Base-by-base conservation (phyloP, 2,888 invertebrate species). In the Anodontia alba region DNA sequence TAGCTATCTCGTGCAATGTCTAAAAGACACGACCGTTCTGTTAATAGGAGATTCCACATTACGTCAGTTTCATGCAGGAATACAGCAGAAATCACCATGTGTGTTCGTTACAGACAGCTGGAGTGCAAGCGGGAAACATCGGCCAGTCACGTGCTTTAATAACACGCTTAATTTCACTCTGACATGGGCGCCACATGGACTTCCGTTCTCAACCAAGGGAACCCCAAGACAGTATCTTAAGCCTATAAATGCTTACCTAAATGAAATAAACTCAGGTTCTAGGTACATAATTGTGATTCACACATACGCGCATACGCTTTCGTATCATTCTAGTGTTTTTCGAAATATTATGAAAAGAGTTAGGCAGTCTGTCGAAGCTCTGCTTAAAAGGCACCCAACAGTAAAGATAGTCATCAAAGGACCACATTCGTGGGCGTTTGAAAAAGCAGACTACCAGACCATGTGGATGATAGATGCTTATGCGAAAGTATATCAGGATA, bases 401-500 rank as follows among this genome's bases (percentile, higher is more conserved):
- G 72, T 70, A n/a, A 54, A 62, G 10, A 51, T 84, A 20, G 69
- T 81, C 12, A 81, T 84, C 0, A 84, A 84, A 70, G 84, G 84
- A 8, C 84, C 84, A 2, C 79, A 81, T 77, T 76, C 81, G 1
- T 84, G 69, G 71, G 79, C 84, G 3, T 81, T 81, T 76, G 79
- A 70, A 46, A 81, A 68, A 74, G 66, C 73, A 38, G 8, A 26
- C 5, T 78, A 80, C 33, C 73, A 74, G 26, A 80, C 75, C 20
- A 68, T 84, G 43, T 84, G 84, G 84, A 84, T 84, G 84, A 81
- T 80, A 23, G 84, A 84, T 42, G 74, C 49, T 20, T 84, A 84
- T 73, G 77, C 81, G 5, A 71, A 72, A 17, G 36, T 84, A 51
- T 84, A 84, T 42, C 62, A 71, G 31, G 46, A 76, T 23, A 72